These are phyloP conservation scores for Drosophila parabipectinata DNA, from an alignment of 1,140 invertebrate species.

Conservation along the genomic window DNA sequence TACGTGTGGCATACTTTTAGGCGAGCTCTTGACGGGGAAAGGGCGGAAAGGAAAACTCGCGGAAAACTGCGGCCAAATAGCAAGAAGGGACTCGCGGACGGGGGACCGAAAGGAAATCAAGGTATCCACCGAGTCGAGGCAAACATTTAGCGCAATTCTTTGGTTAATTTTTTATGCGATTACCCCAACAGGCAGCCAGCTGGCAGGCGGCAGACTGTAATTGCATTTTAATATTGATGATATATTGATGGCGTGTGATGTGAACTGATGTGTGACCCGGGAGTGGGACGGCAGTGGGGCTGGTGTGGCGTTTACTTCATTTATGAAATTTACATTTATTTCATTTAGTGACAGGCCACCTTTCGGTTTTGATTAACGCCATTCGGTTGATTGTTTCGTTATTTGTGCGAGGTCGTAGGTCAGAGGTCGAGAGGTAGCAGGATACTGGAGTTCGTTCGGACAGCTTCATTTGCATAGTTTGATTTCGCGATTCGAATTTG, in stretches of 20 bases:
- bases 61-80: neutral
- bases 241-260: slow-evolving; percentile 37
- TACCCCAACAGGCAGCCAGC: slow-evolving; percentile 34
- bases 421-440: neutral
- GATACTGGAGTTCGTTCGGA: neutral
- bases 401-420: slow-evolving; percentile 5
- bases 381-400: slow-evolving; percentile 17
- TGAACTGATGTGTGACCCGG: slow-evolving; percentile 23
- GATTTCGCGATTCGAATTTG: slow-evolving; percentile 24
- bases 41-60: neutral
- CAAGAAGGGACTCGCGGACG: neutral
- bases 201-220: slow-evolving; percentile 42
- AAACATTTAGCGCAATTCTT: slow-evolving; percentile 41
- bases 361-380: slow-evolving; percentile 63
- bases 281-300: neutral
- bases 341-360: slow-evolving; percentile 58
- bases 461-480: slow-evolving; percentile 52
- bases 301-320: slow-evolving; percentile 45
- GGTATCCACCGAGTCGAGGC: slow-evolving; percentile 37
- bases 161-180: slow-evolving; percentile 38
- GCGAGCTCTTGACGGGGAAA: slow-evolving; percentile 15
- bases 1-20: slow-evolving; percentile 35
- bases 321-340: slow-evolving; percentile 77
- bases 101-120: slow-evolving; percentile 19
- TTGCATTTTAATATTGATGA: slow-evolving; percentile 76